Conservation (phyloP, 2,888 invertebrate genomes). For the Zaprionus obscuricornis region DNA sequence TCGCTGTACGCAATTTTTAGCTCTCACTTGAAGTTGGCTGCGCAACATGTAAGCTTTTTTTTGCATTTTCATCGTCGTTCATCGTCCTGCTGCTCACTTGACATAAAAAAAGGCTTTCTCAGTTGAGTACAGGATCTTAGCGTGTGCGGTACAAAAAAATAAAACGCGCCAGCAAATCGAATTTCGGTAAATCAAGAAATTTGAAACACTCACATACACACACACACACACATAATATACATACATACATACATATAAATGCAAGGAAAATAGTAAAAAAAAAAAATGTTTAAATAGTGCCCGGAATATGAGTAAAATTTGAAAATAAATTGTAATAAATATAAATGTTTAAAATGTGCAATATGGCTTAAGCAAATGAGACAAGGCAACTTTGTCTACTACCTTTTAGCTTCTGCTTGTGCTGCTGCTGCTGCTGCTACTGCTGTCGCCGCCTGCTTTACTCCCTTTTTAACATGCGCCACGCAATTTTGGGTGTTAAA, state of each 20-base stretch:
- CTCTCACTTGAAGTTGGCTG: conserved; percentile 47
- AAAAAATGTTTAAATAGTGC: conserved; percentile 38
- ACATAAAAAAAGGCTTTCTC: conserved; percentile 57
- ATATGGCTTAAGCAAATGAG: conserved; percentile 6
- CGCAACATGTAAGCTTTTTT: conserved; percentile 44
- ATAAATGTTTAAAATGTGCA: conserved; percentile 13
- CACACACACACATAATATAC: conserved; percentile 19
- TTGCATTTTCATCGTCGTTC: conserved; percentile 17
- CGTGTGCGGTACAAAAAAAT: conserved; percentile 75
- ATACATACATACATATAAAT: conserved; percentile 27
- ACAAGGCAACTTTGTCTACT: conserved; percentile 21
- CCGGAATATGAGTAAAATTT: conserved; percentile 18
- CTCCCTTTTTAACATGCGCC: conserved; percentile 70
- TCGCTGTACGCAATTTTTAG: conserved; percentile 32
- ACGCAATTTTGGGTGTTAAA: conserved; percentile 77
- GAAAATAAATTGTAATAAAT: conserved; percentile 38
- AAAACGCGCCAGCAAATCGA: conserved; percentile 36
- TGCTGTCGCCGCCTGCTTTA: conserved; percentile 27
- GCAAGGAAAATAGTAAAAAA: conserved; percentile 30
- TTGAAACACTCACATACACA: no score
- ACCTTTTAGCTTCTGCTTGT: conserved; percentile 16
- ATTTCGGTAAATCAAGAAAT: conserved; percentile 42
- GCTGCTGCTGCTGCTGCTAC: conserved; percentile 7
- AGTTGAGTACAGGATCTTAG: conserved; percentile 83
- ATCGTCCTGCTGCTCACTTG: conserved; percentile 58